phyloP scores from a whole-genome alignment of 1,140 invertebrate genomes.

The Penaeus chinensis region DNA sequence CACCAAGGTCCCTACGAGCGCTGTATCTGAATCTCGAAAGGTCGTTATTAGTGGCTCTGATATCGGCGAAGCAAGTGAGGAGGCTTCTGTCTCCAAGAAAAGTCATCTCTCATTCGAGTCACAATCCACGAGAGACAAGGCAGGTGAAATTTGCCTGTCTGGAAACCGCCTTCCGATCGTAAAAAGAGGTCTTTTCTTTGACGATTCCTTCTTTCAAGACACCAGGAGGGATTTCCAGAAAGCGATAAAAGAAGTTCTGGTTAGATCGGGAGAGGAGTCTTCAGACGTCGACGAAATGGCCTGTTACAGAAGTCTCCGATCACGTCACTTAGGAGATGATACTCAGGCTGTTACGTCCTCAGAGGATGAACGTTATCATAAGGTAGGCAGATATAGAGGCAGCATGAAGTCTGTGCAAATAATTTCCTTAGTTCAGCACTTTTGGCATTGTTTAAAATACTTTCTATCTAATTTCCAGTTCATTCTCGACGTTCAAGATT shows the following conservation, averaged over 20 bases:
- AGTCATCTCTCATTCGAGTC: no score
- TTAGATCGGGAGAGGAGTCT: neutral
- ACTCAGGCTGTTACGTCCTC: conserved; percentile 8
- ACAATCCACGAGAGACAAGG: no score
- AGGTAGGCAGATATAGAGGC: neutral
- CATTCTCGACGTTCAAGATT: no score
- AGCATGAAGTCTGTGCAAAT: no score
- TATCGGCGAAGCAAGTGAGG: no score
- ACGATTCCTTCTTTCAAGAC: neutral
- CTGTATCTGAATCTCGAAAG: no score
- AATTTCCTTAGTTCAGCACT: neutral
- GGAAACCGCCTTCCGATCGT: conserved; percentile 8
- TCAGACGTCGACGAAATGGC: neutral
- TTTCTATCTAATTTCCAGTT: no score
- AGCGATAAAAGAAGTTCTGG: conserved; percentile 10
- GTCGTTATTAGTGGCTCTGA: no score
- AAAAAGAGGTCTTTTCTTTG: conserved; percentile 24
- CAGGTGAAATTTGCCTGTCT: no score
- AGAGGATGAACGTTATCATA: conserved; percentile 8
- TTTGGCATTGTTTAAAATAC: no score
- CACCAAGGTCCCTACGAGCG: no score
- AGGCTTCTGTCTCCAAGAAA: no score
- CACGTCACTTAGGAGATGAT: conserved; percentile 5
- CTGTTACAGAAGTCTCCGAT: conserved; percentile 12
- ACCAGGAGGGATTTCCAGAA: neutral